Base-by-base conservation (phyloP, 2,888 invertebrate species). In the Mechanitis messenoides region DNA sequence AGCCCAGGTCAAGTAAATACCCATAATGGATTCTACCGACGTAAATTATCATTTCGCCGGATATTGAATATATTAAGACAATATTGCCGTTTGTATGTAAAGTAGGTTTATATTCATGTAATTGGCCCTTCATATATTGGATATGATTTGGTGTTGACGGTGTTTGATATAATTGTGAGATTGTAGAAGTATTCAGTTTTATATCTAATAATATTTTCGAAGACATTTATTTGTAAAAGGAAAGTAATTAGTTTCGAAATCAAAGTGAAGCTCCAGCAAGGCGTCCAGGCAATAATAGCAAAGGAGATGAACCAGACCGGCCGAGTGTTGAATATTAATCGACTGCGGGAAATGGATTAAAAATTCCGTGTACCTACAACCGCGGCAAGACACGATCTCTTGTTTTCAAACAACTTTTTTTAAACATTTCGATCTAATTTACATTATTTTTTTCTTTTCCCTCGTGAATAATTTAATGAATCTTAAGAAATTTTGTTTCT, bases 281-380 rank as follows among this genome's bases (percentile, higher is more conserved):
- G 74, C 81, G 86, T 81, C 87, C 87, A 76, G 78, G 83, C 85
- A 85, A 89, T 90, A 89, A 86, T 81, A 79, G 79, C 69, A 72
- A 65, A 90, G 91, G 91, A 91, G 91, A 91, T 91, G 91, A 91
- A 84, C 89, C 91, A 91, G 91, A 90, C 91, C 83, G 82, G 73
- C 76, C 88, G 83, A 78, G 88, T 74, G 81, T 79, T 91, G 91
- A 91, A 91, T 91, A 90, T 91, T 91, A 91, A 91, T 91, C 86
- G 86, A 81, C 87, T 77, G 73, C 77, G 83, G 90, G 90, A 90
- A 90, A 91, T 90, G 87, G 91, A 91, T 91, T 91, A 91, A 91
- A 89, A 89, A 89, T 87, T 87, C 89, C 84, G 77, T 87, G 87
- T 87, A 80, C 73, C 75, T 65, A 83, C 84, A 79, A 82, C 83